A percentile compares a stretch with the other conserved stretches of the same genome.
Conservation (phyloP, 2,113 vertebrate genomes). For the Dendropsophus ebraccatus region DNA sequence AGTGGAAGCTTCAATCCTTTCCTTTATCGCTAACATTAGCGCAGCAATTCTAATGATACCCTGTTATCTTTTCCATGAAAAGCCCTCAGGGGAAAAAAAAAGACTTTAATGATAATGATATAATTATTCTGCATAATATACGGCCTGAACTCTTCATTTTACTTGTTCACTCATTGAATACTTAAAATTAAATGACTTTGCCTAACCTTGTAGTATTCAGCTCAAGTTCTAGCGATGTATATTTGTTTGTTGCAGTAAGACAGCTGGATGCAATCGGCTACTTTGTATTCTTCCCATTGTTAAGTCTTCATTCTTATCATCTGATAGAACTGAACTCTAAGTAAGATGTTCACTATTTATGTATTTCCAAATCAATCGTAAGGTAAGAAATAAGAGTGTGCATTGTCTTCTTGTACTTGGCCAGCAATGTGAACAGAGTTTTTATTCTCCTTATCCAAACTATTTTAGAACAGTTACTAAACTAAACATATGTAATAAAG, state of each 20-base stretch:
- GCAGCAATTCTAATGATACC: not conserved
- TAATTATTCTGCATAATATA: conserved; percentile 38
- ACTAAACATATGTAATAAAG: not conserved
- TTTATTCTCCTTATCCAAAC: not conserved
- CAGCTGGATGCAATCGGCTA: not conserved
- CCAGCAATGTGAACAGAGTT: not conserved
- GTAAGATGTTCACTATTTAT: not conserved
- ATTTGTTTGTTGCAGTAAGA: not conserved
- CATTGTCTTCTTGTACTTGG: not conserved
- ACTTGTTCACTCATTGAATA: conserved; percentile 1
- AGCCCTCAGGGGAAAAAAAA: not conserved
- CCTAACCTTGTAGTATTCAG: conserved; percentile 3
- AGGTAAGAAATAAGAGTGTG: no score
- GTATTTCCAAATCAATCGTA: no score
- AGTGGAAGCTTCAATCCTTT: conserved; percentile 14
- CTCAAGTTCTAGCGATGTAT: not conserved
- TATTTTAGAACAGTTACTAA: not conserved
- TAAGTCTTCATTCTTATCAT: not conserved
- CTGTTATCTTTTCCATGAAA: conserved; percentile 22
- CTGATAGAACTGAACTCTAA: not conserved
- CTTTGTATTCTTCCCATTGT: not conserved
- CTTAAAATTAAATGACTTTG: conserved; percentile 14
- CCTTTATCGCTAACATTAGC: conserved; percentile 30
- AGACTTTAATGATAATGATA: conserved; percentile 32
- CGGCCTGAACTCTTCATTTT: conserved; percentile 14